Base-by-base conservation (phyloP, 2,888 invertebrate genomes). In the Phortica okadai region DNA sequence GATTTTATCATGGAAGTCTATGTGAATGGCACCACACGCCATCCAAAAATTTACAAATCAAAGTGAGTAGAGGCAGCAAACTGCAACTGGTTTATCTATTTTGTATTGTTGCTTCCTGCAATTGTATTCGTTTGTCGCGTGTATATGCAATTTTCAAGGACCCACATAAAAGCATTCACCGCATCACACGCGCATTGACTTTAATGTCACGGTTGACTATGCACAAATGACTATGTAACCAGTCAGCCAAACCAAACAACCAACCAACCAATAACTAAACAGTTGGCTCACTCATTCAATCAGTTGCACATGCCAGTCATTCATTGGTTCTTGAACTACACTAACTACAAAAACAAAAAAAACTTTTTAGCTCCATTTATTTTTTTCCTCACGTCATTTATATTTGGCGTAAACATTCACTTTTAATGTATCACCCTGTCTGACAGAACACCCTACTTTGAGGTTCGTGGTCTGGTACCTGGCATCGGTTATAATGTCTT, bases 1-100 rank as follows among this genome's bases (percentile, higher is more conserved):
- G 93, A 93, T 89, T 96, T 95, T 91, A 93, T 94, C 82, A 94
- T 95, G 92, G 95, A 95, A 91, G 94, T 95, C 79, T 94, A 93
- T 91, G 93, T 93, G 85, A 88, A 89, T 84, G 92, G 92, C 64
- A 90, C 91, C 73, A 90, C 89, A 72, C 90, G 91, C 67, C 86
- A 91, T 88, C 91, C 92, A 74, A 90, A 89, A 86, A 90, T 91
- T 78, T 90, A 87, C 82, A 91, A 90, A 89, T 91, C 91, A 83
- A 91, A 89, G 92, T 91, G 89, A 88, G 90, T 89, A 82, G 50
- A 76, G 16, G 16, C 11, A 59, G 50, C 50, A 50, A 50, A n/a
- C 59, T 21, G 59, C 11, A 33, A 66, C 64, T 66, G 11, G 25
- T 66, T 66, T 25, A 8, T 21, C 11, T 62, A 21, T n/a, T 62